A percentile compares a stretch with the other conserved stretches of the same genome.
phyloP scores from a whole-genome alignment of 2,797 vertebrate species.

The Melanitta fusca region DNA sequence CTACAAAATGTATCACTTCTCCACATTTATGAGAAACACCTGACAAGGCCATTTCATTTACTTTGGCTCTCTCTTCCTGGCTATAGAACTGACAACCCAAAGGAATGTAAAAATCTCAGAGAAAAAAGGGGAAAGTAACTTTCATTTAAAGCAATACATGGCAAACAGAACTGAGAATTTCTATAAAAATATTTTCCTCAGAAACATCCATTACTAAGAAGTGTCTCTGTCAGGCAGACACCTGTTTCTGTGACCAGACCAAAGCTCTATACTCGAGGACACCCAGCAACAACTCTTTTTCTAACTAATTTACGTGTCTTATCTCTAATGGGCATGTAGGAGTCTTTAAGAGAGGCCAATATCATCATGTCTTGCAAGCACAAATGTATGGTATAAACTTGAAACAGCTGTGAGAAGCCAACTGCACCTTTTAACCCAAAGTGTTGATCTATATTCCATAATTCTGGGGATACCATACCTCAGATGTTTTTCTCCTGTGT shows the following conservation, averaged over 20 bases:
- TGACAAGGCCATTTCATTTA: not conserved
- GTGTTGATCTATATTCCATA: not conserved
- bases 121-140: not conserved
- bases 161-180: not conserved
- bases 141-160: not conserved
- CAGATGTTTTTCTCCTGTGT: not conserved
- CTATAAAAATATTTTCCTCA: not conserved
- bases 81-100: not conserved
- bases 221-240: not conserved
- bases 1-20: not conserved
- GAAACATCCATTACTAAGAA: not conserved
- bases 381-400: not conserved
- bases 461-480: not conserved
- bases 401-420: not conserved
- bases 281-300: not conserved
- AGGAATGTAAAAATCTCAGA: not conserved
- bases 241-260: not conserved
- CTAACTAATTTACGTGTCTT: rapidly evolving
- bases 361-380: not conserved
- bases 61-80: not conserved
- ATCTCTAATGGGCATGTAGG: rapidly evolving
- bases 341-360: not conserved
- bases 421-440: not conserved
- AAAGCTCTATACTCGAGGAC: not conserved
- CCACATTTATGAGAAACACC: not conserved